These are phyloP conservation scores for Meghimatium bilineatum DNA, from an alignment of 2,888 invertebrate genomes.

Conservation along the genomic window DNA sequence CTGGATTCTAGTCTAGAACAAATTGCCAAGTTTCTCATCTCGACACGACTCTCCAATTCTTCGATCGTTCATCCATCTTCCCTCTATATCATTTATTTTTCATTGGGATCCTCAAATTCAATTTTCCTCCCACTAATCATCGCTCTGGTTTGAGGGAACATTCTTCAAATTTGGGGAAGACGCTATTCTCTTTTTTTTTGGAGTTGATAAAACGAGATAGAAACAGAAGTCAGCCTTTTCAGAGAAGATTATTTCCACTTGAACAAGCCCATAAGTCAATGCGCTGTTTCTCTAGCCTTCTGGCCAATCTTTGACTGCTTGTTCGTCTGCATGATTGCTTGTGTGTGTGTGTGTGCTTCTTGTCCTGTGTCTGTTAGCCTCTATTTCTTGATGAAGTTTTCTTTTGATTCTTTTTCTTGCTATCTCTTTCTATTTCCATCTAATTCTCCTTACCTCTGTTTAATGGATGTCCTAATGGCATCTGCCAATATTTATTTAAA, in stretches of 20 bases:
- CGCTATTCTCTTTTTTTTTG: constrained; percentile 14
- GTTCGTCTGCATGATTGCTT: constrained; percentile 6
- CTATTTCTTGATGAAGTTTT: background rate
- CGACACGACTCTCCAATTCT: constrained; percentile 22
- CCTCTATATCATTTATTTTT: constrained; percentile 40
- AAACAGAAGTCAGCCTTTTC: constrained; percentile 18
- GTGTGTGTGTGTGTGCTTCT: background rate
- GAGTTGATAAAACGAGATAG: background rate
- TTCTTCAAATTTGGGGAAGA: constrained; percentile 28
- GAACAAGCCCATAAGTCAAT: constrained; percentile 40
- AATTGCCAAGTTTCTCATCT: background rate
- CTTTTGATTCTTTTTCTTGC: background rate
- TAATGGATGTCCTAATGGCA: too few species aligned
- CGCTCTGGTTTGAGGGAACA: constrained; percentile 26
- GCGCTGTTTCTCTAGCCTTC: constrained; percentile 12
- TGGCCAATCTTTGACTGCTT: constrained; percentile 1
- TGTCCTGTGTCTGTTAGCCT: background rate
- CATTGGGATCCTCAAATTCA: constrained; percentile 36
- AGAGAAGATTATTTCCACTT: constrained; percentile 41
- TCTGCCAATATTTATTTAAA: too few species aligned
- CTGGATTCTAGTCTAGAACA: background rate
- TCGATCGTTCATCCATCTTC: constrained; percentile 36
- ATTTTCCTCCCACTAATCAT: constrained; percentile 47
- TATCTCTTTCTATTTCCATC: background rate
- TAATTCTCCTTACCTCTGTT: too few species aligned